A percentile compares a stretch with the other conserved stretches of the same genome.
Conservation (phyloP, 1,140 invertebrate genomes). For the Megalopta genalis region DNA sequence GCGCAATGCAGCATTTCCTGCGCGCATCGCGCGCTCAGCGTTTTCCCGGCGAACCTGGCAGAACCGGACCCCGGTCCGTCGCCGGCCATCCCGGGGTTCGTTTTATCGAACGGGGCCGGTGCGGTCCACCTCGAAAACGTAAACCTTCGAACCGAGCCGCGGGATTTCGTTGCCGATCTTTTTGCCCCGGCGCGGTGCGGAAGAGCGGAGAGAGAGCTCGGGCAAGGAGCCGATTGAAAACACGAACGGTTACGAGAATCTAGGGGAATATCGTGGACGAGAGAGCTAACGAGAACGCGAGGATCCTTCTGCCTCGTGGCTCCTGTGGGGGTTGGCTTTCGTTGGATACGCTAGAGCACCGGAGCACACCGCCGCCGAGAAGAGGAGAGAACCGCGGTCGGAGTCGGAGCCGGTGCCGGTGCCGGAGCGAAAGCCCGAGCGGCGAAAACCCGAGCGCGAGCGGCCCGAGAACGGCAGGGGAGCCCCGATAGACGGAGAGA, state of each 20-base stretch:
- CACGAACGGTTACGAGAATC: slow-evolving; percentile 41
- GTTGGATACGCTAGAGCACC: slow-evolving; percentile 42
- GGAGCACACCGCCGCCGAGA: slow-evolving; percentile 16
- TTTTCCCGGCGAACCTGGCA: background rate
- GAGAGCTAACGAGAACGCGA: slow-evolving; percentile 45
- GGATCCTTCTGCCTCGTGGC: slow-evolving; percentile 40
- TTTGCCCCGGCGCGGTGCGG: too few species aligned
- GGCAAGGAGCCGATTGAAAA: slow-evolving; percentile 21
- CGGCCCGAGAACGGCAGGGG: slow-evolving; percentile 19
- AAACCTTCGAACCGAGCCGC: too few species aligned
- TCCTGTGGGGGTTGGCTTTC: slow-evolving; percentile 50
- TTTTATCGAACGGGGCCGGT: background rate
- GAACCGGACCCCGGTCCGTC: too few species aligned
- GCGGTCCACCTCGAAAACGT: too few species aligned
- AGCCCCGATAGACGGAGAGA: slow-evolving; percentile 6
- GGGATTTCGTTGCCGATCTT: too few species aligned
- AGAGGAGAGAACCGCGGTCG: too few species aligned
- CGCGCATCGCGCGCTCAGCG: too few species aligned
- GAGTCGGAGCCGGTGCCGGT: too few species aligned
- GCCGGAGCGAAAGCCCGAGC: too few species aligned
- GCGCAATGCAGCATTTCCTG: slow-evolving; percentile 2
- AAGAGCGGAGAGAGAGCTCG: too few species aligned
- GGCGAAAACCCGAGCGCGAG: too few species aligned
- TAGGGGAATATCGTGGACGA: slow-evolving; percentile 32
- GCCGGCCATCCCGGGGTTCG: background rate